Conservation (phyloP, 1,140 invertebrate species). For the Zaprionus gabonicus region DNA sequence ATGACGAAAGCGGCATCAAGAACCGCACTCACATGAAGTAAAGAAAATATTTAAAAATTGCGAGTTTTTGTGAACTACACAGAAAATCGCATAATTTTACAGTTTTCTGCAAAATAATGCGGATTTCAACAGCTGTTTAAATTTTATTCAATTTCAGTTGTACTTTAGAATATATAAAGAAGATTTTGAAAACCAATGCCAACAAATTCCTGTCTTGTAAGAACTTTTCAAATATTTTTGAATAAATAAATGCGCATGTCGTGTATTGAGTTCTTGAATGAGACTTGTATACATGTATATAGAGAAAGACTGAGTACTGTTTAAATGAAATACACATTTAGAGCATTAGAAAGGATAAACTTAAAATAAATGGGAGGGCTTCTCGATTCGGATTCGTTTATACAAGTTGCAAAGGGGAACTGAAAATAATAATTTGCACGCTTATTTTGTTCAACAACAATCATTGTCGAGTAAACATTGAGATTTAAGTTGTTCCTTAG, state of each 20-base stretch:
- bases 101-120: conserved; percentile 62
- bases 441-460: neutral
- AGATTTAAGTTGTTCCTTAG: conserved; percentile 33
- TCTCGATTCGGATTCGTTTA: conserved; percentile 39
- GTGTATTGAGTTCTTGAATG: conserved; percentile 27
- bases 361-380: conserved; percentile 47
- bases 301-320: conserved; percentile 50
- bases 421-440: conserved; percentile 41
- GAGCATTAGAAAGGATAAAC: conserved; percentile 58
- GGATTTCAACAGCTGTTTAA: conserved; percentile 36
- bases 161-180: conserved; percentile 6
- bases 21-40: conserved; percentile 10
- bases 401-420: conserved; percentile 56
- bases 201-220: conserved; percentile 67
- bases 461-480: conserved; percentile 61
- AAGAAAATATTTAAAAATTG: conserved; percentile 19
- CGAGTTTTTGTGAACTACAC: neutral
- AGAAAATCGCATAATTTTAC: conserved; percentile 68
- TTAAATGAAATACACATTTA: conserved; percentile 69
- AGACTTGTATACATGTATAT: conserved; percentile 35
- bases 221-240: conserved; percentile 78
- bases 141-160: conserved; percentile 15
- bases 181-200: conserved; percentile 81
- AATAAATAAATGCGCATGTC: conserved; percentile 62
- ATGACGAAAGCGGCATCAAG: conserved; percentile 24